These are phyloP conservation scores for Nysson spinosus DNA, from an alignment of 2,888 invertebrate species.

Conservation along the genomic window DNA sequence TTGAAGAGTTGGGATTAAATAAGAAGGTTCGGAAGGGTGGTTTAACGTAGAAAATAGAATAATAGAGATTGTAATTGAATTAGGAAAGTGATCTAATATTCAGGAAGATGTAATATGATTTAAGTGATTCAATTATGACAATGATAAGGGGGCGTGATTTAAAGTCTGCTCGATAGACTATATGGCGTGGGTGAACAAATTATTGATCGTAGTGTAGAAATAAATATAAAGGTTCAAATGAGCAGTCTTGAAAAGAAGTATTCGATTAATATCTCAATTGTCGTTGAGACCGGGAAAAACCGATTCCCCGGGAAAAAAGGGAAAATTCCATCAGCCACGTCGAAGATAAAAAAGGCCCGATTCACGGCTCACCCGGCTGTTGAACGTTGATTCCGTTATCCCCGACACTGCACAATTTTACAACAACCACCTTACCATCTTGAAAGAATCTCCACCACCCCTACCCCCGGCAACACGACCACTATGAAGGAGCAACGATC, in stretches of 20 bases:
- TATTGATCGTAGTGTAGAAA: too few relatives aligned
- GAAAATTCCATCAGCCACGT: slow-evolving; percentile 6
- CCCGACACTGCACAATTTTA: slow-evolving; percentile 13
- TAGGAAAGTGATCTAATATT: too few relatives aligned
- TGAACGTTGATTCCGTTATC: slow-evolving; percentile 27
- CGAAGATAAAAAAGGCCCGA: slow-evolving; percentile 5
- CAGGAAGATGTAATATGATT: too few relatives aligned
- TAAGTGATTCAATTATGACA: too few relatives aligned
- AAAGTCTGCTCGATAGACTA: too few relatives aligned
- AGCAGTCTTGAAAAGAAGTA: too few relatives aligned
- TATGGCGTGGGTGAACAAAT: too few relatives aligned
- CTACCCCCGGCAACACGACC: background rate
- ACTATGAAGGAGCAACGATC: slow-evolving; percentile 21
- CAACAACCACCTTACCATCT: slow-evolving; percentile 11
- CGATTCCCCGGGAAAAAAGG: background rate
- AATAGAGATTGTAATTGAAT: too few relatives aligned
- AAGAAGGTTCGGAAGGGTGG: too few relatives aligned
- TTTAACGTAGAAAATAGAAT: too few relatives aligned
- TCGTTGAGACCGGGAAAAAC: background rate
- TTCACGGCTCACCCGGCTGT: slow-evolving; percentile 4
- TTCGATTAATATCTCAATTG: background rate
- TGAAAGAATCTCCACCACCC: slow-evolving; percentile 1
- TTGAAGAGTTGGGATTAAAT: background rate
- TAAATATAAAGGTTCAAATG: too few relatives aligned
- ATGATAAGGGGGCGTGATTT: too few relatives aligned